phyloP scores from a whole-genome alignment of 2,797 vertebrate genomes.

The Acrocephalus scirpaceus region DNA sequence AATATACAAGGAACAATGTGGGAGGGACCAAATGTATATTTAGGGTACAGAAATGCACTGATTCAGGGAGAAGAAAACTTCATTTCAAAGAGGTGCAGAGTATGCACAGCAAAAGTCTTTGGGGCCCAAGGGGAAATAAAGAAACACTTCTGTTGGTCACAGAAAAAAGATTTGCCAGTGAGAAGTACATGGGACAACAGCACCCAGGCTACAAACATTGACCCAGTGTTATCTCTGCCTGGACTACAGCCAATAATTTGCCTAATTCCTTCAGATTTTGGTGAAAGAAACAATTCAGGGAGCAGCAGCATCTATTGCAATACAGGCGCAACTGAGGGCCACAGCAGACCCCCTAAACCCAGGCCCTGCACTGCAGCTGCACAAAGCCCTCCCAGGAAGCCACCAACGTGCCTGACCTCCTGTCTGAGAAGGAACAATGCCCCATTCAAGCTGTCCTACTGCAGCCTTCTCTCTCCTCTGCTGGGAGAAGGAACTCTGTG shows the following conservation, averaged over 20 bases:
- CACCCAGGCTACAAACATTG: neutral
- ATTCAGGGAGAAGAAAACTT: neutral
- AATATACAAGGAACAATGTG: neutral
- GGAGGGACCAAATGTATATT: neutral
- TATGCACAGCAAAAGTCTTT: neutral
- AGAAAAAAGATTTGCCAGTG: neutral
- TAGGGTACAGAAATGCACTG: neutral
- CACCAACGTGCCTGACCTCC: neutral
- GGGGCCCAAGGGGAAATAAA: neutral
- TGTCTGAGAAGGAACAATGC: neutral
- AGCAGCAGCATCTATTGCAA: constrained; percentile 24
- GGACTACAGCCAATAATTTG: constrained; percentile 10
- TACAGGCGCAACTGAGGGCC: neutral
- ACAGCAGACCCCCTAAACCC: neutral
- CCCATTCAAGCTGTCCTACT: neutral
- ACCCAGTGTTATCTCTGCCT: neutral
- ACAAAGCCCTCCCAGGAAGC: neutral
- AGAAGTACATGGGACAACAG: neutral
- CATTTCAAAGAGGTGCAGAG: neutral
- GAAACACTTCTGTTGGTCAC: neutral
- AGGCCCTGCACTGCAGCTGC: neutral
- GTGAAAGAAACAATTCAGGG: constrained; percentile 58
- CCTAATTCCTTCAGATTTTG: constrained; percentile 16
- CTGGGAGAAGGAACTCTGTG: neutral
- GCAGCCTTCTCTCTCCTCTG: neutral